Evolutionary conservation across 2,113 vertebrate species (phyloP).

Genomic region (Amphiprion percula): DNA sequence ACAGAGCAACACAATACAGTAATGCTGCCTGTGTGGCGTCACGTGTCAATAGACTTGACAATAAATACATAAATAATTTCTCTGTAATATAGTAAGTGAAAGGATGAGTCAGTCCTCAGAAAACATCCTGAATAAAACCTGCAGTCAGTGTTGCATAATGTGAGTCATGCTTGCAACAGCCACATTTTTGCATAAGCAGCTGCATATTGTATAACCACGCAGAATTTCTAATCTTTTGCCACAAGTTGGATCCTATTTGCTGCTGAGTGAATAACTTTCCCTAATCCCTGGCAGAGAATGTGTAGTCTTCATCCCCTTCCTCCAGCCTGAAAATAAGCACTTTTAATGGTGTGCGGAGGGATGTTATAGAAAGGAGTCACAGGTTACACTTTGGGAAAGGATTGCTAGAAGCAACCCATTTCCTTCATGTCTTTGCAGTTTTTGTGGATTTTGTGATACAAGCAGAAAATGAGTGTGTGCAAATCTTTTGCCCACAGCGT

Average conservation of each 20-base stretch:
- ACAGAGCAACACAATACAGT: too few species aligned
- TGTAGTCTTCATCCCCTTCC: neutral
- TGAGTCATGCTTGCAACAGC: constrained; percentile 16
- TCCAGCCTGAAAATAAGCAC: neutral
- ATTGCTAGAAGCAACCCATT: neutral
- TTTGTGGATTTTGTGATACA: neutral
- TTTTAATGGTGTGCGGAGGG: neutral
- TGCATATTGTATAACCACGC: constrained; percentile 33
- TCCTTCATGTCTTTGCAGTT: neutral
- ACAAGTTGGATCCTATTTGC: constrained; percentile 26
- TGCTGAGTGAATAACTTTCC: constrained; percentile 39
- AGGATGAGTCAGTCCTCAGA: constrained; percentile 9
- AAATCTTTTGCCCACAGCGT: constrained; percentile 81
- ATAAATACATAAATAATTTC: neutral
- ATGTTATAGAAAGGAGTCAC: neutral
- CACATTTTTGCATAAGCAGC: constrained; percentile 42
- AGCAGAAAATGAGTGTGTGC: neutral
- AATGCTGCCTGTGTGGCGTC: neutral
- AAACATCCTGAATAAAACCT: constrained; percentile 19
- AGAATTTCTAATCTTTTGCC: constrained; percentile 32
- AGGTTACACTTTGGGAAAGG: neutral
- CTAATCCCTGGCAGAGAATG: constrained; percentile 34
- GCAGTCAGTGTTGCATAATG: constrained; percentile 26
- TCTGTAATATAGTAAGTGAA: constrained; percentile 1
- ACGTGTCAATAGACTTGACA: neutral